phyloP scores from a whole-genome alignment of 2,113 vertebrate species.

The Seriola aureovittata region DNA sequence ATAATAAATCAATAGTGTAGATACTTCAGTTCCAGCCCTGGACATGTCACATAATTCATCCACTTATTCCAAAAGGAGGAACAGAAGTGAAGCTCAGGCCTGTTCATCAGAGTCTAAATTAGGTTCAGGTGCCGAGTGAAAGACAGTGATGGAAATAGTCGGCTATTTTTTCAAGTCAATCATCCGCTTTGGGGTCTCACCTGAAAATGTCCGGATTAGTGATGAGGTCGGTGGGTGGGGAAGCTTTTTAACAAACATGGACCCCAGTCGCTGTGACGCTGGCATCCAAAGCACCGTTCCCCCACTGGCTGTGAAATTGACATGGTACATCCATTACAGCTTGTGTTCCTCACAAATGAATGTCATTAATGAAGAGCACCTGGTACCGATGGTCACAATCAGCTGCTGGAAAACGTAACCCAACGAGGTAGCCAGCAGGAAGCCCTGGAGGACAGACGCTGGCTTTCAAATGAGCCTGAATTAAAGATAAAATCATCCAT shows the following conservation, averaged over 20 bases:
- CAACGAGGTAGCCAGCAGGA: slow-evolving; percentile 6
- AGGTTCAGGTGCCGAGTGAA: slow-evolving; percentile 27
- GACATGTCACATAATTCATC: neutral
- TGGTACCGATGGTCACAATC: slow-evolving; percentile 31
- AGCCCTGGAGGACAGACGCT: neutral
- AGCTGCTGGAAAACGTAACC: slow-evolving; percentile 2
- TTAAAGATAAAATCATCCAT: slow-evolving; percentile 30
- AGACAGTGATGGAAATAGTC: slow-evolving; percentile 13
- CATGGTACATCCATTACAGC: slow-evolving; percentile 16
- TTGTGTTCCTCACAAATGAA: slow-evolving; percentile 32
- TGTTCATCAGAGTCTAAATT: neutral
- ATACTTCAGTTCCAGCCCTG: neutral
- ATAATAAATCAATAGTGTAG: no score
- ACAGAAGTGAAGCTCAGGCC: neutral
- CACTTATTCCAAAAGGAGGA: neutral
- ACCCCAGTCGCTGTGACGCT: neutral
- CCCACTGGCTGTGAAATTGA: slow-evolving; percentile 3
- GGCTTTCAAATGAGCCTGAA: slow-evolving; percentile 26
- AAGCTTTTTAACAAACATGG: slow-evolving; percentile 27
- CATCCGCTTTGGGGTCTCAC: neutral
- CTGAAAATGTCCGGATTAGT: neutral
- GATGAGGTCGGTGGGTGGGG: slow-evolving; percentile 1
- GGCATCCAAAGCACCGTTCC: neutral
- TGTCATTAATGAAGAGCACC: slow-evolving; percentile 42
- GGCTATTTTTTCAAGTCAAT: neutral